Base-by-base conservation (phyloP, 2,888 invertebrate species). In the Xestobium rufovillosum region DNA sequence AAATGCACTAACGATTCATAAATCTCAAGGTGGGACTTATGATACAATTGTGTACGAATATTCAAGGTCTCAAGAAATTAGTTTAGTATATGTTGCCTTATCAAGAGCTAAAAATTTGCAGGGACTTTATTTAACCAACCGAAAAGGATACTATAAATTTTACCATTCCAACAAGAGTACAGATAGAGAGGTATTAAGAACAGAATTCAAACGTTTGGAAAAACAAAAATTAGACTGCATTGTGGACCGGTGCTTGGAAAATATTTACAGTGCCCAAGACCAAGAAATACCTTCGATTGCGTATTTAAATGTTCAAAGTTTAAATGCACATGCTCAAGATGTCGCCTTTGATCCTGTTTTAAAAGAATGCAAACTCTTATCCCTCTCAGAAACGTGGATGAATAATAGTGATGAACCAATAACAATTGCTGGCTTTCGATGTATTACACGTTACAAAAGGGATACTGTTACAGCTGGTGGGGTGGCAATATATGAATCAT, bases 1-100 rank as follows among this genome's bases (percentile, higher is more conserved):
- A n/a, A 45, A 39, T 39, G 48, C 48, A 4, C 47, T 50, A 27
- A 53, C 49, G 19, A 50, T 55, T 44, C 51, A 55, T 34, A 53
- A 52, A 34, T 50, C 49, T 8, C 53, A 55, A 39, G 49, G 50
- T 16, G 49, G 49, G 6, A 52, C 52, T 11, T 52, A 47, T 32
- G 42, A 43, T 36, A 34, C 38, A 14, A 35, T 52, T 31, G 50
- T 50, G 11, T 52, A 51, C 36, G 41, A 50, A 36, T 52, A 49
- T 36, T 13, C 8, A 16, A 41, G 26, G 14, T 32, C 34, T 15
- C 38, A 43, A 11, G 23, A 31, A n/a, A 4, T 36, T 9, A 25
- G 15, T 37, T 39, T 51, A 9, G 36, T 53, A 17, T 53, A 56
- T 38, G 50, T 53, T 16, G 52, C 53, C 3, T 31, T 54, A 35